Percentiles rank a stretch among this genome's conserved stretches.
Evolutionary conservation across 2,113 vertebrate genomes (phyloP).

Genomic region (Scalopus aquaticus): DNA sequence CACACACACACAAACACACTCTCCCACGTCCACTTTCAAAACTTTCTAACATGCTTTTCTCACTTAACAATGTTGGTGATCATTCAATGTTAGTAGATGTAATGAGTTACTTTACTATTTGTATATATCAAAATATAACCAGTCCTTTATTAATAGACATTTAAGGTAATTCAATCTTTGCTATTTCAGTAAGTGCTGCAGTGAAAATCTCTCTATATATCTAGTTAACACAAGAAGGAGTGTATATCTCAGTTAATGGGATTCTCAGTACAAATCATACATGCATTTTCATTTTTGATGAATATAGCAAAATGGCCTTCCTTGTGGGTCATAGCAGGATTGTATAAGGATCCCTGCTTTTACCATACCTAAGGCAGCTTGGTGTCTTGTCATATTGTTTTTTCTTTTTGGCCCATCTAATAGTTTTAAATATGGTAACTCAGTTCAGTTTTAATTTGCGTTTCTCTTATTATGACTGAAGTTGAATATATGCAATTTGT

Average conservation of each 20-base stretch:
- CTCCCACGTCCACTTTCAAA: slow-evolving; percentile 4
- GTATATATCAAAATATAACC: not conserved
- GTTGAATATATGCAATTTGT: slow-evolving; percentile 3
- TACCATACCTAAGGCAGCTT: not conserved
- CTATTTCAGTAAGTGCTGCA: not conserved
- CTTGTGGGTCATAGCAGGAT: not conserved
- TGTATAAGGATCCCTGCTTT: not conserved
- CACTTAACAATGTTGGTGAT: slow-evolving; percentile 11
- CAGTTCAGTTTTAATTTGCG: not conserved
- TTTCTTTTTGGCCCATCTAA: not conserved
- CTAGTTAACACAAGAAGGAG: not conserved
- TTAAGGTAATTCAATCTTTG: not conserved
- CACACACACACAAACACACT: too few relatives aligned
- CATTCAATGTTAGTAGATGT: not conserved
- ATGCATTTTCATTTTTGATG: slow-evolving; percentile 34
- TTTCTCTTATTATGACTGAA: not conserved
- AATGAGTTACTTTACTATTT: not conserved
- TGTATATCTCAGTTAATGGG: not conserved
- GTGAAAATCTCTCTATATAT: not conserved
- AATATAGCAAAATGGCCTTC: not conserved
- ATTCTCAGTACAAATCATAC: not conserved
- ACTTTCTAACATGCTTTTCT: slow-evolving; percentile 27
- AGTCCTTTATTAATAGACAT: not conserved
- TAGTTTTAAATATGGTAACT: not conserved
- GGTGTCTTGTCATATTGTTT: not conserved